Conservation (phyloP, 1,140 invertebrate genomes). For the Zaprionus inermis region DNA sequence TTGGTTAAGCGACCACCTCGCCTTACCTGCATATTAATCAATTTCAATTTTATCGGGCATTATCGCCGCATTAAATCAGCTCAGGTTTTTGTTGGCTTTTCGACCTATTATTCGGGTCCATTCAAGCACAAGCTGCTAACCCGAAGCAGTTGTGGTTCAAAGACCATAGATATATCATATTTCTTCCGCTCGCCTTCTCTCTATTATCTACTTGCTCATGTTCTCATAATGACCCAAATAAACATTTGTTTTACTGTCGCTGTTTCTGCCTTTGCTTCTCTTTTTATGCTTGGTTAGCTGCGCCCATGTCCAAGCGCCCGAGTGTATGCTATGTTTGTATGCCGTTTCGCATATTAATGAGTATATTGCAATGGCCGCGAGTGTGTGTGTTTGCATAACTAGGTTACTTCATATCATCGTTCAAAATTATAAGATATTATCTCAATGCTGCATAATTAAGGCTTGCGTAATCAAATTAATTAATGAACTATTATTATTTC, state of each 20-base stretch:
- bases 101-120: neutral
- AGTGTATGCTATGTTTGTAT: slow-evolving; percentile 33
- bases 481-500: no score
- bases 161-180: slow-evolving; percentile 66
- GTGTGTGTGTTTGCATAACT: neutral
- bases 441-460: neutral
- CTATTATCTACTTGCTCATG: slow-evolving; percentile 10
- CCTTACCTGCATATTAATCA: slow-evolving; percentile 18
- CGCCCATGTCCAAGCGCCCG: neutral
- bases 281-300: slow-evolving; percentile 8
- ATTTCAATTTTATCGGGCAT: slow-evolving; percentile 38
- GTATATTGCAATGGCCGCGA: slow-evolving; percentile 23
- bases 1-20: neutral
- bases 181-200: neutral
- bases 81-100: slow-evolving; percentile 4
- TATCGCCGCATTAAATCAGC: slow-evolving; percentile 39
- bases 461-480: neutral
- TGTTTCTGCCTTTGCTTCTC: neutral
- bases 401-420: neutral
- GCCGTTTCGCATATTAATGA: slow-evolving; percentile 63
- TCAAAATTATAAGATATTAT: neutral
- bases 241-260: slow-evolving; percentile 45
- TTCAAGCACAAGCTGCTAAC: slow-evolving; percentile 25
- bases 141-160: slow-evolving; percentile 57
- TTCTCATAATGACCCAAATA: slow-evolving; percentile 70